These are phyloP conservation scores for Pelecanus crispus DNA, from an alignment of 2,113 vertebrate species.

Conservation along the genomic window DNA sequence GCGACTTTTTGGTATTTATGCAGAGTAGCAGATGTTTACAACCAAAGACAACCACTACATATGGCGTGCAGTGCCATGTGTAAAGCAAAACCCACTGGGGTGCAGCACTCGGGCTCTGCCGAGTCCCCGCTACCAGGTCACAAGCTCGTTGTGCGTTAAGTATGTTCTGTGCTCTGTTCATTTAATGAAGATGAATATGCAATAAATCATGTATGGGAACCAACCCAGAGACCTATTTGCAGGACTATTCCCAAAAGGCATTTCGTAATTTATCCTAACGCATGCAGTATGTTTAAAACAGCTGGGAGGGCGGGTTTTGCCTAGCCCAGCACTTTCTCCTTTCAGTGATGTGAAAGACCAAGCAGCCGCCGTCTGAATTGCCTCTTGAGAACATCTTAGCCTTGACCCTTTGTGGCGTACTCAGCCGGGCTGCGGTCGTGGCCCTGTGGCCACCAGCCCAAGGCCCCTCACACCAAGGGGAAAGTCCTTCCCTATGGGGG, in stretches of 20 bases:
- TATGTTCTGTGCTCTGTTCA: not conserved
- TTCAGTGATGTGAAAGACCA: not conserved
- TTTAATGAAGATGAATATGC: conserved; percentile 48
- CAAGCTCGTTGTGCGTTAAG: not conserved
- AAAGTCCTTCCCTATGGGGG: not conserved
- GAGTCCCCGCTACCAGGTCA: not conserved
- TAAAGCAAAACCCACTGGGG: not conserved
- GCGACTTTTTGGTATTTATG: not conserved
- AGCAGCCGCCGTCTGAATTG: not conserved
- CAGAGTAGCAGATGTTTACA: not conserved
- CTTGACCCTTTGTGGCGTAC: not conserved
- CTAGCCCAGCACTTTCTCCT: not conserved
- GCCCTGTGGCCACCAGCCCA: not conserved
- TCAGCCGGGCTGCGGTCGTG: not conserved
- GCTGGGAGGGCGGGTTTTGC: not conserved
- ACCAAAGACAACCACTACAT: too few relatives aligned
- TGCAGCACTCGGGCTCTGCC: not conserved
- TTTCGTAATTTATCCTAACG: not conserved
- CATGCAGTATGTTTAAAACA: not conserved
- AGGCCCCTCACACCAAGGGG: not conserved
- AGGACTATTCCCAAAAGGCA: not conserved
- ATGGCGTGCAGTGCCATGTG: not conserved
- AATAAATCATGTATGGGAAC: conserved; percentile 19
- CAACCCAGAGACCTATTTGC: not conserved
- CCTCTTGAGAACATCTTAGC: not conserved